Percentiles rank a stretch among this genome's conserved stretches.
Evolutionary conservation across 1,140 invertebrate species (phyloP).

Genomic region (Bombus vancouverensis): DNA sequence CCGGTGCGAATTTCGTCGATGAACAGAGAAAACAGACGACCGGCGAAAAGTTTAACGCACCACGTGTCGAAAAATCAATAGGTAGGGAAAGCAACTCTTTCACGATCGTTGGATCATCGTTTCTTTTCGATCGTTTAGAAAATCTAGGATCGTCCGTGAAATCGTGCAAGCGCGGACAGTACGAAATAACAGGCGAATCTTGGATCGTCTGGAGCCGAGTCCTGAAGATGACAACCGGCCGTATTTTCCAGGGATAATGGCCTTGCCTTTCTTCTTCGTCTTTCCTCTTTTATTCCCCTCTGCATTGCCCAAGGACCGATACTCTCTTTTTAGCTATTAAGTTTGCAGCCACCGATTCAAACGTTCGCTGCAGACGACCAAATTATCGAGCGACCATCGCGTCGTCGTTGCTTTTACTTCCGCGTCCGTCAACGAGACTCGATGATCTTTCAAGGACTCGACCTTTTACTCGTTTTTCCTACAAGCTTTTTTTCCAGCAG

Average conservation of each 20-base stretch:
- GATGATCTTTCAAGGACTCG: conserved; percentile 22
- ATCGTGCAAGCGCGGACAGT: not conserved
- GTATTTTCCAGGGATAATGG: conserved; percentile 74
- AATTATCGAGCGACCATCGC: conserved; percentile 50
- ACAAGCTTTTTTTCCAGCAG: accelerated
- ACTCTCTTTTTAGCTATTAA: conserved; percentile 64
- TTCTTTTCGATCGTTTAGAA: not conserved
- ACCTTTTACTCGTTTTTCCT: not conserved
- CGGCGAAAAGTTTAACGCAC: not conserved
- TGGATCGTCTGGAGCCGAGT: conserved; percentile 43
- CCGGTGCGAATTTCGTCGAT: not conserved
- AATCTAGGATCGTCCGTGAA: not conserved
- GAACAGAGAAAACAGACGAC: not conserved
- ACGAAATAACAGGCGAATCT: conserved; percentile 39
- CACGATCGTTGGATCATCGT: not conserved
- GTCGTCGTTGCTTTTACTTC: conserved; percentile 6
- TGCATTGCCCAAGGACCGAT: conserved; percentile 38
- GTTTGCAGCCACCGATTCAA: conserved; percentile 49
- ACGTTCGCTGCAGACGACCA: conserved; percentile 60
- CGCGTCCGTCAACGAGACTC: conserved; percentile 16
- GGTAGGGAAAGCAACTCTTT: not conserved
- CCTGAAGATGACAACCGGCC: conserved; percentile 71
- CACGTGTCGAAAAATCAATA: conserved; percentile 16
- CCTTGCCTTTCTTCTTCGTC: conserved; percentile 52
- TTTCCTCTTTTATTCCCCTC: not conserved